phyloP scores from a whole-genome alignment of 2,888 invertebrate species.

The Gerosis bhagava region DNA sequence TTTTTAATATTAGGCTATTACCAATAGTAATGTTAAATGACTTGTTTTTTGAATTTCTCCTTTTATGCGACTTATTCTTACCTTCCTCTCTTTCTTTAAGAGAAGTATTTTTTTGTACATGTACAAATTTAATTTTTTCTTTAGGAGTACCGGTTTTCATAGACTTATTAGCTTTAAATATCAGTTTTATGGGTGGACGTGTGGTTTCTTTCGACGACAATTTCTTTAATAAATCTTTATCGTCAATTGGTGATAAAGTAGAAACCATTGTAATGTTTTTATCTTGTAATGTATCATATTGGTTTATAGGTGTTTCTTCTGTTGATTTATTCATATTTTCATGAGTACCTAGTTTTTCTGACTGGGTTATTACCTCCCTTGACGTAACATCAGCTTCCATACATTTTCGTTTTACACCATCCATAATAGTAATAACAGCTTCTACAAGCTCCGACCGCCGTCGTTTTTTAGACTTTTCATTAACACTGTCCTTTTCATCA shows the following conservation, averaged over 20 bases:
- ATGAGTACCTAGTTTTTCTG: conserved; percentile 21
- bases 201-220: conserved; percentile 38
- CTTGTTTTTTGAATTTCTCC: conserved; percentile 52
- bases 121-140: conserved; percentile 30
- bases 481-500: conserved; percentile 37
- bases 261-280: conserved; percentile 13
- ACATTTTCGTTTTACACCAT: conserved; percentile 50
- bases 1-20: conserved; percentile 25
- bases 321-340: conserved; percentile 11
- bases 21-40: conserved; percentile 46
- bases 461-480: conserved; percentile 52
- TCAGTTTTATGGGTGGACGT: conserved; percentile 34
- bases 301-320: conserved; percentile 16
- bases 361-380: too few relatives aligned
- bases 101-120: conserved; percentile 27
- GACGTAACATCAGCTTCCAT: conserved; percentile 34
- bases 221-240: conserved; percentile 38
- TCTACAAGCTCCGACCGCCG: conserved; percentile 62
- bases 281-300: conserved; percentile 7
- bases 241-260: conserved; percentile 17
- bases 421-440: conserved; percentile 52
- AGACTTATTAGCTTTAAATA: conserved; percentile 30
- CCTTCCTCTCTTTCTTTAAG: conserved; percentile 39
- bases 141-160: conserved; percentile 35
- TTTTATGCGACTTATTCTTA: conserved; percentile 39